phyloP scores from a whole-genome alignment of 2,797 vertebrate species.

The Spinibarbus caldwelli region DNA sequence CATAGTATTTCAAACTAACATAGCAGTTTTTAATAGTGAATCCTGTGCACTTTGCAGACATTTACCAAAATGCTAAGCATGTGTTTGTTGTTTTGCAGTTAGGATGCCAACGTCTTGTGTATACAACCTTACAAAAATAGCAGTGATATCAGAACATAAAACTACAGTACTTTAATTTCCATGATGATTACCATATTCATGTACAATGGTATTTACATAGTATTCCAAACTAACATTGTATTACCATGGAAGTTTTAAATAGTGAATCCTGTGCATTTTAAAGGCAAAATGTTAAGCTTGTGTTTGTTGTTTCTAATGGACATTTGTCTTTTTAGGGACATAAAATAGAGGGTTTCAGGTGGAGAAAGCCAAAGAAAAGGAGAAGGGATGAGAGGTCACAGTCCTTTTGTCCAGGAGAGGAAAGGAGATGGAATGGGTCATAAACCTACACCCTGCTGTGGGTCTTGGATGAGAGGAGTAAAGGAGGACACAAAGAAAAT shows the following conservation, averaged over 20 bases:
- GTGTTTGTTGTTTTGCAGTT: too few species aligned
- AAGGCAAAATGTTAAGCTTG: too few species aligned
- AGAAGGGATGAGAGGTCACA: constrained; percentile 67
- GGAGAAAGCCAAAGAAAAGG: constrained; percentile 63
- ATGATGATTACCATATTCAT: too few species aligned
- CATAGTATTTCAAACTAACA: not conserved
- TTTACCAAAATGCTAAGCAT: too few species aligned
- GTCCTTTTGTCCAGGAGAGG: constrained; percentile 64
- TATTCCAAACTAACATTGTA: too few species aligned
- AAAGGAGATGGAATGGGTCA: constrained; percentile 69
- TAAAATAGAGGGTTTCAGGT: constrained; percentile 76
- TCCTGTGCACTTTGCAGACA: not conserved
- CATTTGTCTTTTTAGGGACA: constrained; percentile 67
- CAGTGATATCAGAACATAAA: too few species aligned
- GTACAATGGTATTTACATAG: too few species aligned
- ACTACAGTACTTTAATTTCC: too few species aligned
- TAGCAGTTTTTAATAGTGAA: not conserved
- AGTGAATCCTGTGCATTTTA: too few species aligned
- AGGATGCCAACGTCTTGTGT: too few species aligned
- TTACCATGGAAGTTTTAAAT: too few species aligned
- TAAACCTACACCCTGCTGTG: constrained; percentile 61
- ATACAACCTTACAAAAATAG: too few species aligned
- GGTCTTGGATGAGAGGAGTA: constrained; percentile 43
- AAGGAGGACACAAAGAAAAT: constrained; percentile 39
- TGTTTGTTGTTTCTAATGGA: constrained; percentile 61